Evolutionary conservation across 2,888 invertebrate species (phyloP).

Genomic region (Meloe dianella): DNA sequence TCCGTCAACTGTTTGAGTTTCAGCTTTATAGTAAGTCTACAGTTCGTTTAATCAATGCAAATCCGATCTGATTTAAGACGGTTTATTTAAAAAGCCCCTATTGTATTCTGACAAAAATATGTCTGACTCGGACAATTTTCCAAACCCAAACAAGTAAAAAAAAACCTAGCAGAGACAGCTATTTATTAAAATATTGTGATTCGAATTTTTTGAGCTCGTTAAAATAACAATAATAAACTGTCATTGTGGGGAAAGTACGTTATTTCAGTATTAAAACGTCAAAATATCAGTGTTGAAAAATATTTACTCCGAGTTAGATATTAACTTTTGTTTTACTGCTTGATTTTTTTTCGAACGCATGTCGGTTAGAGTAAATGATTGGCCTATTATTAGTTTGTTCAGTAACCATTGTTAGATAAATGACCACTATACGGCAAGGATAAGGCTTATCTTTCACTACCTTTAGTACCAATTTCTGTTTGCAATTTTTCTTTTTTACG

Average conservation of each 20-base stretch:
- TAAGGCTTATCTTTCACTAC: conserved; percentile 2
- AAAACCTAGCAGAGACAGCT: conserved; percentile 11
- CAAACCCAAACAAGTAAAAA: conserved; percentile 17
- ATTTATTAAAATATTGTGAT: conserved; percentile 27
- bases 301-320: neutral
- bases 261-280: neutral
- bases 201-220: neutral
- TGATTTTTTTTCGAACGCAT: neutral
- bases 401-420: conserved; percentile 13
- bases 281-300: neutral
- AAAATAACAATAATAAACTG: neutral
- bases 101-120: conserved; percentile 35
- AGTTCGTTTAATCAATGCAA: conserved; percentile 38
- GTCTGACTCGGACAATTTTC: conserved; percentile 30
- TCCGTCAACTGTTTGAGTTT: conserved; percentile 17
- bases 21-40: conserved; percentile 21
- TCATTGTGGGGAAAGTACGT: neutral
- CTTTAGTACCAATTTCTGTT: conserved; percentile 13
- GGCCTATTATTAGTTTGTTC: conserved; percentile 12
- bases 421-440: neutral
- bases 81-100: conserved; percentile 37
- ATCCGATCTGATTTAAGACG: conserved; percentile 37
- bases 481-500: conserved; percentile 5
- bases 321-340: neutral
- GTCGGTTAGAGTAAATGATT: conserved; percentile 6